Base-by-base conservation (phyloP, 2,888 invertebrate genomes). In the Allophyes oxyacanthae region DNA sequence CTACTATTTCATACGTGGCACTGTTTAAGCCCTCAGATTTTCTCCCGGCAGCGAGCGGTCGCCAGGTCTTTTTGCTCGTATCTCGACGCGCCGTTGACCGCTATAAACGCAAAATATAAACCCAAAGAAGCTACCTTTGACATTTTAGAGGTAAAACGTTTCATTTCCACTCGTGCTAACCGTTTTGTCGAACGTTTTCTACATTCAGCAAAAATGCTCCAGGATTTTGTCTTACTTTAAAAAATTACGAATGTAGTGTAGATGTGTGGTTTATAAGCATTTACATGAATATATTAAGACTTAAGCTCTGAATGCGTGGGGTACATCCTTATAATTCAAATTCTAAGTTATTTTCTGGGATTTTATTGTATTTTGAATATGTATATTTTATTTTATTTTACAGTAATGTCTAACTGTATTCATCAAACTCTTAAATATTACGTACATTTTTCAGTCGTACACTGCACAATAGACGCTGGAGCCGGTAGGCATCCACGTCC, bases 1-100 rank as follows among this genome's bases (percentile, higher is more conserved):
- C 88, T 84, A 91, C 90, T 92, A 93, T 93, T 94, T 94, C 92
- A 92, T 94, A 92, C 92, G 90, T 84, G 90, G 89, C 89, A 90
- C 90, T 94, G 91, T 94, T 92, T 94, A 94, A 94, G 92, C 94
- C 90, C 93, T 89, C 91, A 92, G 94, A 93, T 93, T 92, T 92
- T 89, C 92, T 91, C 92, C 74, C 89, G 87, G 88, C 90, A 86
- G 89, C 85, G 88, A 86, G 85, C 87, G 87, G 84, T 83, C 82
- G 85, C 82, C 79, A 75, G 77, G 78, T 86, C 90, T 91, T 92
- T 93, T 93, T 92, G 85, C 85, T 91, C 86, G 81, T 88, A 84
- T 86, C 85, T 80, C 86, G 82, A 86, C 85, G 88, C 87, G 87
- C 85, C 86, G 87, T 82, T 92, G 92, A 90, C 92, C 92, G 88